Percentiles rank a stretch among this genome's conserved stretches.
Conservation (phyloP, 2,797 vertebrate genomes). For the Heterohyrax brucei region DNA sequence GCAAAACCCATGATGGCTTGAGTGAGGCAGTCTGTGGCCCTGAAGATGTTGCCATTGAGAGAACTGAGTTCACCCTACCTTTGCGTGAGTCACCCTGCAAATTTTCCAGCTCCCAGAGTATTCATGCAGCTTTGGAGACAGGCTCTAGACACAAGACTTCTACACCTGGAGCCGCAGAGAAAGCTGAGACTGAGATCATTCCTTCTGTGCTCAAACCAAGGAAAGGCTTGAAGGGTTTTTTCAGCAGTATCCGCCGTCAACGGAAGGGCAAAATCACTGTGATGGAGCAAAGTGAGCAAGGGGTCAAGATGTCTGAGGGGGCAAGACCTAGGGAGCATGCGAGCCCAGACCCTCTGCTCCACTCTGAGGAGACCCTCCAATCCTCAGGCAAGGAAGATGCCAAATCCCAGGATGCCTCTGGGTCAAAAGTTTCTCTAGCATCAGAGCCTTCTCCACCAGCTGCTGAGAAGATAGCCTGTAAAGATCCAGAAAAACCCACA, state of each 20-base stretch:
- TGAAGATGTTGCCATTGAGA: conserved; percentile 77
- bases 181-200: conserved; percentile 87
- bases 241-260: conserved; percentile 96
- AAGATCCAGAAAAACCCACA: background rate
- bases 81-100: conserved; percentile 69
- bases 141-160: conserved; percentile 77
- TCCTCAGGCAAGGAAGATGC: conserved; percentile 65
- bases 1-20: conserved; percentile 96
- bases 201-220: conserved; percentile 93
- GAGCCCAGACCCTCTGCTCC: background rate
- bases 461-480: background rate
- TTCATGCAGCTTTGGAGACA: conserved; percentile 88
- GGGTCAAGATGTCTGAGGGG: background rate
- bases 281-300: conserved; percentile 91
- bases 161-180: conserved; percentile 82
- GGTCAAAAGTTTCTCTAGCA: background rate
- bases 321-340: conserved; percentile 39
- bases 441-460: conserved; percentile 66
- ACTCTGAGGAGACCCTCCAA: background rate
- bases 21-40: conserved; percentile 88
- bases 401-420: background rate
- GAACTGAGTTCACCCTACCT: conserved; percentile 53
- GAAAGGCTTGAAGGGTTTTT: conserved; percentile 95
- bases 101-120: conserved; percentile 89
- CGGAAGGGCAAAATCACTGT: conserved; percentile 93